Conservation (phyloP, 1,140 invertebrate species). For the Monomorium pharaonis region DNA sequence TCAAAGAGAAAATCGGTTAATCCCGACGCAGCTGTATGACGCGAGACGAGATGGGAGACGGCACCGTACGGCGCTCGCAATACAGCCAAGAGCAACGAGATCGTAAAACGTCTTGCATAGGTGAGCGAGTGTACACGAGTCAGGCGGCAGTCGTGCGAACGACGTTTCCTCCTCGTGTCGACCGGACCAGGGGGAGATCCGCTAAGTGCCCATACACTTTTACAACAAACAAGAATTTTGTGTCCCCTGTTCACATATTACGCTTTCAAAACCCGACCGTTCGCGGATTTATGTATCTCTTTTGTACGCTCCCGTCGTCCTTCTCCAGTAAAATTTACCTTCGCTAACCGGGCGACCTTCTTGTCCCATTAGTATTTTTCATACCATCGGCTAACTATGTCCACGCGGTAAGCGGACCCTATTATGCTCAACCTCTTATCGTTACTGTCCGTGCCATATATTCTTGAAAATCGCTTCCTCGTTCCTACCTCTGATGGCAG, state of each 20-base stretch:
- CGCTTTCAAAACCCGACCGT: conserved; percentile 63
- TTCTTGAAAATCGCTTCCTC: conserved; percentile 75
- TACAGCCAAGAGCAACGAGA: conserved; percentile 28
- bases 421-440: conserved; percentile 82
- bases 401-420: conserved; percentile 74
- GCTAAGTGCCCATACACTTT: not conserved
- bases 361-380: conserved; percentile 83
- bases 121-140: not conserved
- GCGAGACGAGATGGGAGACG: conserved; percentile 8
- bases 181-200: not conserved
- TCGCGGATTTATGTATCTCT: conserved; percentile 75
- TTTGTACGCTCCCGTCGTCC: conserved; percentile 72
- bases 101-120: conserved; percentile 41
- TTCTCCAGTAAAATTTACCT: conserved; percentile 82
- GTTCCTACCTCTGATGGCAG: conserved; percentile 48
- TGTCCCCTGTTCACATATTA: conserved; percentile 65
- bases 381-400: conserved; percentile 76
- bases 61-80: conserved; percentile 5
- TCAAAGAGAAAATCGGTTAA: conserved; percentile 41
- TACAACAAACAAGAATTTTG: conserved; percentile 2
- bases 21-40: conserved; percentile 15
- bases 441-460: conserved; percentile 78
- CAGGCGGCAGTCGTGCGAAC: not conserved
- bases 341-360: conserved; percentile 74
- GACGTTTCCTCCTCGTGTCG: conserved; percentile 17